Percentiles rank a stretch among this genome's conserved stretches.
Conservation (phyloP, 2,888 invertebrate genomes). For the Lepidochrysops patricia region DNA sequence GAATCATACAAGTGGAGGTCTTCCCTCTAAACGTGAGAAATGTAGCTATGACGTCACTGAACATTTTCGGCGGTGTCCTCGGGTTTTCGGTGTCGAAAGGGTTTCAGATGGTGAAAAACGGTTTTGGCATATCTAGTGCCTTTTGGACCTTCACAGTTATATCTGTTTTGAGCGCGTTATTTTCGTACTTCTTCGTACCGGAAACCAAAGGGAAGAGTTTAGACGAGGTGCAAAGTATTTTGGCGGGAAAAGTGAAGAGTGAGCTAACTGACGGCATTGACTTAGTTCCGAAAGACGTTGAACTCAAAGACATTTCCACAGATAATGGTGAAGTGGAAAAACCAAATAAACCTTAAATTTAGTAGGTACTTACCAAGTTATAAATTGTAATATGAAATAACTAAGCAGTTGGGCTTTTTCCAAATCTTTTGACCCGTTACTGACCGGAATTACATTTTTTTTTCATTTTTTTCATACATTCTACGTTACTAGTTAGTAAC, state of each 20-base stretch:
- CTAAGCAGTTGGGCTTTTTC: too few species aligned
- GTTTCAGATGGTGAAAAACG: constrained; percentile 63
- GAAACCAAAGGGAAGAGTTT: constrained; percentile 75
- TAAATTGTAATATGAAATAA: background rate
- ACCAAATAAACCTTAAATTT: too few species aligned
- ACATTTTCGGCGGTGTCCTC: constrained; percentile 57
- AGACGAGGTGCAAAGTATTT: constrained; percentile 66
- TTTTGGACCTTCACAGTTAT: constrained; percentile 61
- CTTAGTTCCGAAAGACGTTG: background rate
- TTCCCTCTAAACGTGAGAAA: constrained; percentile 74
- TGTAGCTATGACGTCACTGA: constrained; percentile 59
- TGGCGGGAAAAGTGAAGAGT: constrained; percentile 37
- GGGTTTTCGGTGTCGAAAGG: constrained; percentile 64
- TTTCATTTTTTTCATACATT: too few species aligned
- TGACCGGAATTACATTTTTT: too few species aligned
- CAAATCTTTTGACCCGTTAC: too few species aligned
- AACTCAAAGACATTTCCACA: background rate
- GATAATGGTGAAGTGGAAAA: background rate
- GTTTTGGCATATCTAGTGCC: constrained; percentile 56
- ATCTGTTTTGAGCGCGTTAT: constrained; percentile 59
- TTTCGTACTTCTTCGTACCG: constrained; percentile 63
- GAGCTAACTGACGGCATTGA: background rate
- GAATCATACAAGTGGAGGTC: constrained; percentile 63
- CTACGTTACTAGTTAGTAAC: too few species aligned
- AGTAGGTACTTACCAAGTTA: too few species aligned